Conservation (phyloP, 2,888 invertebrate genomes). For the Apeira syringaria region DNA sequence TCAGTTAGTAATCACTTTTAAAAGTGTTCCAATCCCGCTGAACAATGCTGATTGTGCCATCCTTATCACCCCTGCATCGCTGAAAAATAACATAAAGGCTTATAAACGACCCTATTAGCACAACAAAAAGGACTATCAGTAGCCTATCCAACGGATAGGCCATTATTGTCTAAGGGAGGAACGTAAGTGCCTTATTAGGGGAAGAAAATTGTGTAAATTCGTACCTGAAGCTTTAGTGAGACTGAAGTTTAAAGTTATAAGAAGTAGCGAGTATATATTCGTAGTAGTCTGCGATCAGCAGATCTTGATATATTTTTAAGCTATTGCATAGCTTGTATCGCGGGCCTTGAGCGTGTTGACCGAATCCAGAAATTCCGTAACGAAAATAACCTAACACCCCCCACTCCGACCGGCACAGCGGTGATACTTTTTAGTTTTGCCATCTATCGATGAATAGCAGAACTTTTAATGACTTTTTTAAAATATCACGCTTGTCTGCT, state of each 20-base stretch:
- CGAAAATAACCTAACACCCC: too few species aligned
- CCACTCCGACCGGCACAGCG: too few species aligned
- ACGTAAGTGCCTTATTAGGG: slow-evolving; percentile 27
- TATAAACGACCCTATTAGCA: slow-evolving; percentile 8
- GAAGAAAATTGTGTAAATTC: slow-evolving; percentile 21
- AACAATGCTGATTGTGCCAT: neutral
- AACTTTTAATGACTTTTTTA: too few species aligned
- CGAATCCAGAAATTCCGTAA: too few species aligned
- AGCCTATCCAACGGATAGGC: slow-evolving; percentile 18
- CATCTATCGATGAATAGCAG: too few species aligned
- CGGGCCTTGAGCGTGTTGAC: too few species aligned
- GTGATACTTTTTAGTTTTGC: too few species aligned
- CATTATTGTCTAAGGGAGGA: slow-evolving; percentile 21
- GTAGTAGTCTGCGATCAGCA: too few species aligned
- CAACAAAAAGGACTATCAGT: slow-evolving; percentile 19
- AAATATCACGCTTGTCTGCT: too few species aligned
- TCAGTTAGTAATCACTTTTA: neutral
- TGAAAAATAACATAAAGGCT: slow-evolving; percentile 6
- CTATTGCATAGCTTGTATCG: too few species aligned
- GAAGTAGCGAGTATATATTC: too few species aligned
- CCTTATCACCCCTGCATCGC: neutral
- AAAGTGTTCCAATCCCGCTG: neutral
- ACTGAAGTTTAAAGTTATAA: neutral
- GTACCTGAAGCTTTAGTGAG: slow-evolving; percentile 7
- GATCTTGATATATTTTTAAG: too few species aligned